phyloP scores from a whole-genome alignment of 2,888 invertebrate species.

The Aethes cnicana region DNA sequence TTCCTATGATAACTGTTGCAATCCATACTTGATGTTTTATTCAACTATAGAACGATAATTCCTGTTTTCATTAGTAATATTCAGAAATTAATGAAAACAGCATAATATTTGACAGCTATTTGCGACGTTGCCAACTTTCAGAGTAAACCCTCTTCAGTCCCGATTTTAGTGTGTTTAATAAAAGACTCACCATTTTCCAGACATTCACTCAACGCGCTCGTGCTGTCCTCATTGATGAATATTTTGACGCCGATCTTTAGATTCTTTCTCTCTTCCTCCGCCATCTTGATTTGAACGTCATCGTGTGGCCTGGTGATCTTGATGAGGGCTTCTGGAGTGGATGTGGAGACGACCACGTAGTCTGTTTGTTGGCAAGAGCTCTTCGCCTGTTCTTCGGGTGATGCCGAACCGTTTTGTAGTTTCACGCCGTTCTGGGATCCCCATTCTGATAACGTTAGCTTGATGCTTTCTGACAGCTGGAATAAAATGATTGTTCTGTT shows the following conservation, averaged over 20 bases:
- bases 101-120: background rate
- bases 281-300: slow-evolving; percentile 84
- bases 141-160: too few species aligned
- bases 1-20: too few species aligned
- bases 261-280: slow-evolving; percentile 87
- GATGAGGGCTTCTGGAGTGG: slow-evolving; percentile 63
- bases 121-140: background rate
- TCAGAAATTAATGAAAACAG: background rate
- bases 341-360: slow-evolving; percentile 63
- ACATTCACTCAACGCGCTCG: slow-evolving; percentile 86
- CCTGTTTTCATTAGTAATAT: too few species aligned
- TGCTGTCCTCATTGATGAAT: slow-evolving; percentile 88
- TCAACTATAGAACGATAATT: too few species aligned
- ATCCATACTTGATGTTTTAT: too few species aligned
- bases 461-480: slow-evolving; percentile 78
- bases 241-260: slow-evolving; percentile 93
- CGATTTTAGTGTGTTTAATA: background rate
- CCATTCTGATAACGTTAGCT: slow-evolving; percentile 75
- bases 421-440: slow-evolving; percentile 53
- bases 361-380: slow-evolving; percentile 51
- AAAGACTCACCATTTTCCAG: slow-evolving; percentile 85
- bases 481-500: slow-evolving; percentile 34
- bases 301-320: slow-evolving; percentile 83
- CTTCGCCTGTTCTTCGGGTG: slow-evolving; percentile 44
- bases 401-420: slow-evolving; percentile 55